These are phyloP conservation scores for Cyclopterus lumpus DNA, from an alignment of 2,797 vertebrate species.

Conservation along the genomic window DNA sequence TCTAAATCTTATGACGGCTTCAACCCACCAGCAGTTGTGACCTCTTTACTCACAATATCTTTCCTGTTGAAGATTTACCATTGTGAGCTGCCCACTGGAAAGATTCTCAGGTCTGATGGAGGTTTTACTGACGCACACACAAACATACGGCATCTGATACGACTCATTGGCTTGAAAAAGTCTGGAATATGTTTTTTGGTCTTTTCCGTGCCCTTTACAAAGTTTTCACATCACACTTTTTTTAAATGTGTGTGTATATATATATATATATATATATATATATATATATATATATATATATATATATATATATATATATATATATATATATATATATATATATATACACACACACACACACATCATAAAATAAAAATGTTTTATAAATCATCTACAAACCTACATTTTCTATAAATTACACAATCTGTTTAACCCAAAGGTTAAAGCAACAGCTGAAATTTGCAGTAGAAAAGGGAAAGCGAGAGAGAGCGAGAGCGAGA, in stretches of 20 bases:
- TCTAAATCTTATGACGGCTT: not conserved
- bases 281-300: too few species aligned
- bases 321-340: too few species aligned
- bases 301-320: too few species aligned
- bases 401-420: conserved; percentile 75
- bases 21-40: conserved; percentile 33
- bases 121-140: conserved; percentile 1
- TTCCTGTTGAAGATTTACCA: conserved; percentile 6
- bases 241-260: conserved; percentile 8
- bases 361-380: conserved; percentile 73
- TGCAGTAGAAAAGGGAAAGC: conserved; percentile 71
- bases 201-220: conserved; percentile 45
- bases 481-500: conserved; percentile 20
- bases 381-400: conserved; percentile 77
- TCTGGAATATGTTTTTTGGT: conserved; percentile 48
- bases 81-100: not conserved
- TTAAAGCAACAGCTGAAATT: conserved; percentile 53
- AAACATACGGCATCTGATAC: conserved; percentile 25
- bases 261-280: too few species aligned
- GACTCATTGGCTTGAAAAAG: conserved; percentile 35
- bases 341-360: too few species aligned
- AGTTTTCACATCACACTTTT: conserved; percentile 46
- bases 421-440: conserved; percentile 48
- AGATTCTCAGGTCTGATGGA: not conserved
- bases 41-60: not conserved